Percentiles rank a stretch among this genome's conserved stretches.
These are phyloP conservation scores for Thymelicus acteon DNA, from an alignment of 2,888 invertebrate genomes.

Conservation along the genomic window DNA sequence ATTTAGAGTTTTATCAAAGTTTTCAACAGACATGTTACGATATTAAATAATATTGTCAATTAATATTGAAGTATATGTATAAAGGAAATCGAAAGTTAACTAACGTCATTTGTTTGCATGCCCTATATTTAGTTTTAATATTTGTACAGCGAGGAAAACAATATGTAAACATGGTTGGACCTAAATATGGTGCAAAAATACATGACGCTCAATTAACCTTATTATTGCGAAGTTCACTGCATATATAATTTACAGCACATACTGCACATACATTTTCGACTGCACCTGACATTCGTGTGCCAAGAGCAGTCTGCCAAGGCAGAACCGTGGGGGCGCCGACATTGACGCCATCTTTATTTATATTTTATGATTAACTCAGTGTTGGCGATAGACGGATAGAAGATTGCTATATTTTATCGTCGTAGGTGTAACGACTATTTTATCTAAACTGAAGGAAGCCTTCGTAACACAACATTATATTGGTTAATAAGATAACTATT, in stretches of 20 bases:
- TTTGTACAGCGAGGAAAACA: constrained; percentile 8
- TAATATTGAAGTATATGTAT: no score
- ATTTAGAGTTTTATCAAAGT: no score
- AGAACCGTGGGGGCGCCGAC: constrained; percentile 49
- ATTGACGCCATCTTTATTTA: constrained; percentile 46
- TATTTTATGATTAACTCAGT: constrained; percentile 23
- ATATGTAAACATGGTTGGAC: not conserved
- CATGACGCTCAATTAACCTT: constrained; percentile 5
- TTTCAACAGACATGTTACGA: no score
- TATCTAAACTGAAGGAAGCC: not conserved
- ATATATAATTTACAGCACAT: constrained; percentile 39
- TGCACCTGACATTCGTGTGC: constrained; percentile 57
- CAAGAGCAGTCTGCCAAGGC: constrained; percentile 65
- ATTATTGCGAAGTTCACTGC: constrained; percentile 8
- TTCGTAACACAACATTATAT: no score
- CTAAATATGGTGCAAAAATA: not conserved
- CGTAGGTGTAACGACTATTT: constrained; percentile 1
- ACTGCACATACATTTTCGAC: constrained; percentile 39
- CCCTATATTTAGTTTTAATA: not conserved
- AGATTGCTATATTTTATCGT: not conserved
- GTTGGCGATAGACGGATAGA: not conserved
- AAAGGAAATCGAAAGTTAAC: not conserved
- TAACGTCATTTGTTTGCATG: not conserved
- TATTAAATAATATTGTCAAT: no score
- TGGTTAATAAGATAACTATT: no score